Evolutionary conservation across 2,888 invertebrate species (phyloP).

Genomic region (Drosophila conformis): DNA sequence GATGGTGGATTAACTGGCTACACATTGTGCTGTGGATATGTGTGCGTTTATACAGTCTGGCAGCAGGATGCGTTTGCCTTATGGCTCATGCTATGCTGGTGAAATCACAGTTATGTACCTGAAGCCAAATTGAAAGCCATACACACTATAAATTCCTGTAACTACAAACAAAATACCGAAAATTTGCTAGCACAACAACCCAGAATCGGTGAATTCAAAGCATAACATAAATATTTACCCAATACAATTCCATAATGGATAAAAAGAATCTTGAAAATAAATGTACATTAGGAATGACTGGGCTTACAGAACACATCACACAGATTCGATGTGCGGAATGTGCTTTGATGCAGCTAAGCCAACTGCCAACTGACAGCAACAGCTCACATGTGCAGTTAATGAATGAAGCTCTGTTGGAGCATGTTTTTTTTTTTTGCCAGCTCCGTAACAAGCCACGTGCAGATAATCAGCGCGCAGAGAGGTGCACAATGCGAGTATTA

Average conservation of each 20-base stretch:
- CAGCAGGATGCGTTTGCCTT: constrained; percentile 44
- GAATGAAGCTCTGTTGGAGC: constrained; percentile 37
- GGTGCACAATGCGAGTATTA: constrained; percentile 36
- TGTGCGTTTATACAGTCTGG: constrained; percentile 15
- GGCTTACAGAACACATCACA: not conserved
- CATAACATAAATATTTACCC: constrained; percentile 70
- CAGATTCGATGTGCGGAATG: constrained; percentile 18
- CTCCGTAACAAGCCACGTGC: constrained; percentile 47
- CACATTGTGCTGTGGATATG: constrained; percentile 21
- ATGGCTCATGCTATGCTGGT: constrained; percentile 45
- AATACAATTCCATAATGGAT: constrained; percentile 49
- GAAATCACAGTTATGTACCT: constrained; percentile 19
- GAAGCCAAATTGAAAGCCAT: constrained; percentile 22
- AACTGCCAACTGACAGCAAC: constrained; percentile 13
- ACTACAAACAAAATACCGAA: constrained; percentile 62
- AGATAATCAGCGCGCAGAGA: constrained; percentile 73
- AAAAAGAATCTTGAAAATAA: not conserved
- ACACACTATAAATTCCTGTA: constrained; percentile 44
- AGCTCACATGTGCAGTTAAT: constrained; percentile 35
- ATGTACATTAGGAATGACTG: constrained; percentile 24
- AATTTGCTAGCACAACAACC: constrained; percentile 32
- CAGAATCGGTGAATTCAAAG: constrained; percentile 33
- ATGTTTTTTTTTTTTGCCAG: constrained; percentile 19
- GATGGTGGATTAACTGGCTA: constrained; percentile 67
- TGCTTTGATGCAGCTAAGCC: constrained; percentile 26